phyloP scores from a whole-genome alignment of 2,888 invertebrate species.

The Dermolepida albohirtum region DNA sequence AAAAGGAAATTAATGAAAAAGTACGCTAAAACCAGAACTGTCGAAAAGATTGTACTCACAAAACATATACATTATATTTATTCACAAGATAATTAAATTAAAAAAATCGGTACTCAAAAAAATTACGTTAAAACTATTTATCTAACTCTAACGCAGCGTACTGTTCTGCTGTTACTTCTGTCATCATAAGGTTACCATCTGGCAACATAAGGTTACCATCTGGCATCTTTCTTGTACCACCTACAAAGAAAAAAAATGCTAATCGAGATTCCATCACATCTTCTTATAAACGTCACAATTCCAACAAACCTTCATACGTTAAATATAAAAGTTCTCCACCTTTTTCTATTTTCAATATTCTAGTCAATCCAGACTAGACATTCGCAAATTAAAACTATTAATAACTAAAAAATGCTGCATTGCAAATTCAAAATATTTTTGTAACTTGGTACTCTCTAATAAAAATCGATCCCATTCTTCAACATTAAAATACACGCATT shows the following conservation, averaged over 20 bases:
- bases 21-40: conserved; percentile 3
- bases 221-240: conserved; percentile 85
- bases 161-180: conserved; percentile 88
- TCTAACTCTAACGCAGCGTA: conserved; percentile 73
- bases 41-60: conserved; percentile 25
- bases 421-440: too few relatives aligned
- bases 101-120: conserved; percentile 33
- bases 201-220: conserved; percentile 86
- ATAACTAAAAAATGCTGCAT: too few relatives aligned
- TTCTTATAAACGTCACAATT: too few relatives aligned
- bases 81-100: conserved; percentile 30
- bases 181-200: conserved; percentile 88
- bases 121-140: conserved; percentile 51
- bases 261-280: too few relatives aligned
- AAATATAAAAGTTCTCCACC: too few relatives aligned
- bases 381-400: too few relatives aligned
- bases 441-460: too few relatives aligned
- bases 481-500: too few relatives aligned
- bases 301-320: too few relatives aligned
- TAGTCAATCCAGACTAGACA: too few relatives aligned
- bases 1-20: conserved; percentile 30
- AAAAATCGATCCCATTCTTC: too few relatives aligned
- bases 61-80: conserved; percentile 16
- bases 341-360: too few relatives aligned
- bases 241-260: conserved; percentile 67